phyloP scores from a whole-genome alignment of 2,888 invertebrate genomes.

The Nomada ferruginata region DNA sequence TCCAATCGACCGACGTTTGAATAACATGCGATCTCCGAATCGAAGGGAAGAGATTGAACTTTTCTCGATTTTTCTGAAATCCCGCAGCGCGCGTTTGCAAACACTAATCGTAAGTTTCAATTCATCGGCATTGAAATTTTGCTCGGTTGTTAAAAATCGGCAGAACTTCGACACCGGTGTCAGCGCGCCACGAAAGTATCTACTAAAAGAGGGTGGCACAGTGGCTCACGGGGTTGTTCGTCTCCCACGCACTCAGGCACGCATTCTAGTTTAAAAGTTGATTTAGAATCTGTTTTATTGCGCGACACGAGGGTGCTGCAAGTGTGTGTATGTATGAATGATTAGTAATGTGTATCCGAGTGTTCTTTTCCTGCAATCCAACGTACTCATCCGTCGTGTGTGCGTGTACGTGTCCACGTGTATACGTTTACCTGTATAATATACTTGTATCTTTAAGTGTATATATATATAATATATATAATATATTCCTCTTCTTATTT shows the following conservation, averaged over 20 bases:
- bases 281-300: constrained; percentile 79
- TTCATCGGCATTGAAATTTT: neutral
- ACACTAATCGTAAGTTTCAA: neutral
- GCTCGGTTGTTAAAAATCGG: neutral
- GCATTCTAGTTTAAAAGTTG: constrained; percentile 71
- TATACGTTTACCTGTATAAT: constrained; percentile 48
- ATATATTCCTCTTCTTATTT: constrained; percentile 52
- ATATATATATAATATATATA: constrained; percentile 55
- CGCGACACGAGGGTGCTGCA: constrained; percentile 67
- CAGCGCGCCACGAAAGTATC: neutral
- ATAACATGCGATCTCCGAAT: neutral
- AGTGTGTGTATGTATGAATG: constrained; percentile 17
- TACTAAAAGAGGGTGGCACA: constrained; percentile 5
- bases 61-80: neutral
- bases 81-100: neutral
- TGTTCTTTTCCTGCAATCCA: constrained; percentile 16
- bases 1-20: neutral
- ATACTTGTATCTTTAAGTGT: constrained; percentile 48
- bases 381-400: constrained; percentile 8
- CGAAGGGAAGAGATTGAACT: neutral
- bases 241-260: constrained; percentile 68
- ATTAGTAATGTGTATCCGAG: constrained; percentile 12
- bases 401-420: constrained; percentile 23
- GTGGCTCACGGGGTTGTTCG: constrained; percentile 15
- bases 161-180: neutral